Base-by-base conservation (phyloP, 2,113 vertebrate species). In the Butastur rufipennis region DNA sequence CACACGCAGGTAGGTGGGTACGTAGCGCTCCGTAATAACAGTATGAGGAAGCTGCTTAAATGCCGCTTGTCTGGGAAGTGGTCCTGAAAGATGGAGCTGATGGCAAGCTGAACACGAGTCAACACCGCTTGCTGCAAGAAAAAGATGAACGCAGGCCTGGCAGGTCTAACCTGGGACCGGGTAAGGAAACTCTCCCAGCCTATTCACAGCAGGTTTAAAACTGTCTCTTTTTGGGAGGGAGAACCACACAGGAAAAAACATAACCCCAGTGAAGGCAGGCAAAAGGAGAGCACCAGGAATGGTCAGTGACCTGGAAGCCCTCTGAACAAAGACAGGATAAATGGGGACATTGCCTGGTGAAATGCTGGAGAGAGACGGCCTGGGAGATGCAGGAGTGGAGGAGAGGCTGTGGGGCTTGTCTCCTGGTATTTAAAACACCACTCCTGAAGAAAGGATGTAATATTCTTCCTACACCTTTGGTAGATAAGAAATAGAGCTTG, bases 21-120 rank as follows among this genome's bases (percentile, higher is more conserved):
- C 18, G 1, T 0, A 1, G 67, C 2, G 0, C 25, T 75, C 63
- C 2, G 1, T 20, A 47, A 32, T 15, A 40, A 5, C 53, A 19
- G 12, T 2, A 8, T 4, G 6, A 21, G 50, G 32, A 81, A 36
- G 18, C 40, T 62, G 29, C 62, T 74, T 43, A 40, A 68, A 86
- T 31, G 21, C 18, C 11, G 1, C 14, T 55, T 48, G 26, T 61
- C 58, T 22, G 9, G 18, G 38, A 61, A 73, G 16, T 8, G 42
- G 50, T 52, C 40, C 80, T 45, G 79, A 16, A 55, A 38, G 72
- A 45, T 31, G 65, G 36, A 78, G 65, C 36, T 10, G 68, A 9
- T 19, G 61, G 55, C 40, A 66, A 84, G 34, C 34, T 74, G 61
- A 50, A 16, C 9, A 1, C 0, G 4, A 40, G 21, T 25, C 63